These are phyloP conservation scores for Thamnophis elegans DNA, from an alignment of 2,797 vertebrate genomes.

Conservation along the genomic window DNA sequence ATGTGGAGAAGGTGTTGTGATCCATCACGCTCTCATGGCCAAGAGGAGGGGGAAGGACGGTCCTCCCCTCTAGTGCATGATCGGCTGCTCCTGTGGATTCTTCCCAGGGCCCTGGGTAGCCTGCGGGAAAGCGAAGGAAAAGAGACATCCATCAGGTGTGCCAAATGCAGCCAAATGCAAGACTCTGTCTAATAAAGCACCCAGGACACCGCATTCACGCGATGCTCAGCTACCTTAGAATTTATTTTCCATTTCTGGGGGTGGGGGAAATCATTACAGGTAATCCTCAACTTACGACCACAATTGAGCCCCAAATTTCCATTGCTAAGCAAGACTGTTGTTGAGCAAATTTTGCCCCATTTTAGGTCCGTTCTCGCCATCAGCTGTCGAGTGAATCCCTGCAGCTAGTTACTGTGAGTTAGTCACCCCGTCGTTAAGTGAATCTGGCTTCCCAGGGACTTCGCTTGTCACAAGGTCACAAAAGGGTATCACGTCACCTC, in stretches of 20 bases:
- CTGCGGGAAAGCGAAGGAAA: slow-evolving; percentile 29
- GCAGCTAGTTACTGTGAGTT: neutral
- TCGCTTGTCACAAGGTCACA: neutral
- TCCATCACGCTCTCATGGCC: slow-evolving; percentile 80
- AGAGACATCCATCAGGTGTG: neutral
- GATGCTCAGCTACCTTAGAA: neutral
- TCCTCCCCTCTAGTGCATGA: slow-evolving; percentile 73
- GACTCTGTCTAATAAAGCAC: neutral
- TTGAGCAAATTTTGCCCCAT: neutral
- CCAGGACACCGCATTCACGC: too few species aligned
- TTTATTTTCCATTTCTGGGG: neutral
- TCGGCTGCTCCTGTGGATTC: slow-evolving; percentile 27
- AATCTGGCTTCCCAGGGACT: neutral
- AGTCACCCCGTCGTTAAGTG: neutral
- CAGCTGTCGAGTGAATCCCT: neutral
- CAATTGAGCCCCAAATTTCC: neutral
- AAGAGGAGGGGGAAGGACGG: slow-evolving; percentile 54
- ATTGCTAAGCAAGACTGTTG: neutral
- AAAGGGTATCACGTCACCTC: neutral
- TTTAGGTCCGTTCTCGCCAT: neutral
- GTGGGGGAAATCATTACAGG: neutral
- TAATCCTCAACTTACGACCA: neutral
- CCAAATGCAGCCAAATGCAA: too few species aligned
- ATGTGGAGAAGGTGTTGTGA: slow-evolving; percentile 89
- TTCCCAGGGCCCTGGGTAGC: slow-evolving; percentile 14